These are phyloP conservation scores for Catagonus wagneri DNA, from an alignment of 2,113 vertebrate species.

Conservation along the genomic window DNA sequence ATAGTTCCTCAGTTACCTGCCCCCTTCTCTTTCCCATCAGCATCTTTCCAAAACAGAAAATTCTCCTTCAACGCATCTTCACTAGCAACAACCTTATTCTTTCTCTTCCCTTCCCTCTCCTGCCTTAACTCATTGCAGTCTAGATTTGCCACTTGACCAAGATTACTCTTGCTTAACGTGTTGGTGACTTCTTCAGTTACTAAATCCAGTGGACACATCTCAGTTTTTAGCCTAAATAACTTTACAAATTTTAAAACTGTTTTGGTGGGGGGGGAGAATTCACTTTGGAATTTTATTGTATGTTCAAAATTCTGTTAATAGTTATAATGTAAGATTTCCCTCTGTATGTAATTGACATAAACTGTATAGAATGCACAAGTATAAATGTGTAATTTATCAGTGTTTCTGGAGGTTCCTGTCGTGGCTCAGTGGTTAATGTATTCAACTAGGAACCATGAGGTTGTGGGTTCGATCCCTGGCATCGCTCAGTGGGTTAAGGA, in stretches of 20 bases:
- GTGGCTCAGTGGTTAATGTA: no score
- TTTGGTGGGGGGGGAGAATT: neutral
- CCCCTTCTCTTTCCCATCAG: neutral
- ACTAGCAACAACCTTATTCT: neutral
- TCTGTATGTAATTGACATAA: constrained; percentile 45
- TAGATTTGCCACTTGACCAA: neutral
- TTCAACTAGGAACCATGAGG: no score
- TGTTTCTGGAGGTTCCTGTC: no score
- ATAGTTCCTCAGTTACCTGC: neutral
- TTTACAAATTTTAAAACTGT: constrained; percentile 21
- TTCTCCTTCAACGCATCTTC: neutral
- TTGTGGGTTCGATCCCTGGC: no score
- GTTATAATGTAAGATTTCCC: constrained; percentile 14
- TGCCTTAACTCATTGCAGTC: neutral
- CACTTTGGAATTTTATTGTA: constrained; percentile 40
- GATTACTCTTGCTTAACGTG: neutral
- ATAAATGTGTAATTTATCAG: constrained; percentile 54
- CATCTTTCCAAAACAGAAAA: neutral
- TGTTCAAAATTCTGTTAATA: constrained; percentile 50
- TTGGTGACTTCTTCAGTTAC: neutral
- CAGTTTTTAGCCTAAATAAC: neutral
- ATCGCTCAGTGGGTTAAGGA: no score
- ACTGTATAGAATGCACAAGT: constrained; percentile 59
- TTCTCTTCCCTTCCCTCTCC: neutral
- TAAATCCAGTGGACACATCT: neutral